phyloP scores from a whole-genome alignment of 2,797 vertebrate genomes.

The Tokudaia tokunoshimensis region DNA sequence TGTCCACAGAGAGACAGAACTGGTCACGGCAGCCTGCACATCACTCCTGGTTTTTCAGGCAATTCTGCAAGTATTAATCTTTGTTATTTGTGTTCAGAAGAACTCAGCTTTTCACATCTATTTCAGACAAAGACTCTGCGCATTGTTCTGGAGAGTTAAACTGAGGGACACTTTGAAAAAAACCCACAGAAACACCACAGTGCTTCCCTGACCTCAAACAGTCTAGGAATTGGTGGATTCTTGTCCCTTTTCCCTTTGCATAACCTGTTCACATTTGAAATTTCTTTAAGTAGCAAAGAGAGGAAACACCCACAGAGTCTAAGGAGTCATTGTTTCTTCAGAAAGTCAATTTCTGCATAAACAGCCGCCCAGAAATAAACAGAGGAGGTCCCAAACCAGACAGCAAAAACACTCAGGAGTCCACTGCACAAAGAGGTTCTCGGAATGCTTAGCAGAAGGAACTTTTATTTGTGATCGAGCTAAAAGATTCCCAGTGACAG shows the following conservation, averaged over 20 bases:
- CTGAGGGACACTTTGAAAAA: constrained; percentile 65
- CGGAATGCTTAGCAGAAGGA: neutral
- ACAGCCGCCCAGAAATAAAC: constrained; percentile 49
- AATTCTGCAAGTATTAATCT: neutral
- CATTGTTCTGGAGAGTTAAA: constrained; percentile 59
- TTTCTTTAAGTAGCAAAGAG: constrained; percentile 71
- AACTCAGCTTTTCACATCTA: neutral
- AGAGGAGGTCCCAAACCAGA: constrained; percentile 48
- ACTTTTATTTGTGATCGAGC: neutral
- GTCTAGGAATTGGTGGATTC: constrained; percentile 55
- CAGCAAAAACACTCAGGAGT: constrained; percentile 3
- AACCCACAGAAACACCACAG: constrained; percentile 38
- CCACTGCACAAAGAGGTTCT: neutral
- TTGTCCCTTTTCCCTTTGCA: constrained; percentile 1
- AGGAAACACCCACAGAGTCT: constrained; percentile 70
- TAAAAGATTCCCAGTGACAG: constrained; percentile 23
- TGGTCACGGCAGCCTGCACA: constrained; percentile 46
- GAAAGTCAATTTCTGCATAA: constrained; percentile 70
- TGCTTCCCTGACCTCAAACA: constrained; percentile 56
- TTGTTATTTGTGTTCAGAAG: constrained; percentile 44
- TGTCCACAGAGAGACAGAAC: constrained; percentile 77
- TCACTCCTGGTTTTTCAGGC: constrained; percentile 66
- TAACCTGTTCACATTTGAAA: constrained; percentile 51
- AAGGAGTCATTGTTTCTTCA: constrained; percentile 70
- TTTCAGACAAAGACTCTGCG: constrained; percentile 67